phyloP scores from a whole-genome alignment of 2,113 vertebrate species.

The Lagopus leucura region DNA sequence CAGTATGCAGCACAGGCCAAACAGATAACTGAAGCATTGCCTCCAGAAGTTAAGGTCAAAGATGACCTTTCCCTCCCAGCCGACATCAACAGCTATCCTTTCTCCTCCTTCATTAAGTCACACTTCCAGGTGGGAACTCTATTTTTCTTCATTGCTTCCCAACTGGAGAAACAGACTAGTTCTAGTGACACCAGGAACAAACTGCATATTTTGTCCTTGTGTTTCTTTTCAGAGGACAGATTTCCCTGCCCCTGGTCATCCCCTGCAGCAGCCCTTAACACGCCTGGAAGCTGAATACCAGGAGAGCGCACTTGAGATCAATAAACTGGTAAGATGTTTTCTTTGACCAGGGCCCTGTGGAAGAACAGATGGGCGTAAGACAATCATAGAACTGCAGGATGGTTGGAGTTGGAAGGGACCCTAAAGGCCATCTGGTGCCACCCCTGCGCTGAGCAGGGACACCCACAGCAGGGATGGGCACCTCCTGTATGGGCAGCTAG shows the following conservation, averaged over 20 bases:
- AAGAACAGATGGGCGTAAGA: not conserved
- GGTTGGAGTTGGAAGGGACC: too few relatives aligned
- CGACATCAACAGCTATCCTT: conserved; percentile 83
- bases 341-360: not conserved
- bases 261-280: conserved; percentile 84
- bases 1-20: conserved; percentile 34
- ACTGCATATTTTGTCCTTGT: not conserved
- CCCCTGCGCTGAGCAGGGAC: too few relatives aligned
- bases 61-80: conserved; percentile 78
- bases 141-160: not conserved
- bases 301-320: conserved; percentile 81
- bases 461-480: too few relatives aligned
- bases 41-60: conserved; percentile 84
- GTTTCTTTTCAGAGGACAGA: conserved; percentile 33
- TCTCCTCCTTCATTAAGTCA: conserved; percentile 84
- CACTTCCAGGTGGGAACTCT: conserved; percentile 81
- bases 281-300: conserved; percentile 76
- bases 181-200: not conserved
- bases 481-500: too few relatives aligned
- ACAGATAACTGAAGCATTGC: conserved; percentile 78
- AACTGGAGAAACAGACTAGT: not conserved
- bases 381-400: too few relatives aligned
- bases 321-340: conserved; percentile 81
- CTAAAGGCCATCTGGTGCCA: too few relatives aligned
- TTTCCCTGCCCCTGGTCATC: conserved; percentile 78